Evolutionary conservation across 2,888 invertebrate genomes (phyloP).

Genomic region (Pecten maximus): DNA sequence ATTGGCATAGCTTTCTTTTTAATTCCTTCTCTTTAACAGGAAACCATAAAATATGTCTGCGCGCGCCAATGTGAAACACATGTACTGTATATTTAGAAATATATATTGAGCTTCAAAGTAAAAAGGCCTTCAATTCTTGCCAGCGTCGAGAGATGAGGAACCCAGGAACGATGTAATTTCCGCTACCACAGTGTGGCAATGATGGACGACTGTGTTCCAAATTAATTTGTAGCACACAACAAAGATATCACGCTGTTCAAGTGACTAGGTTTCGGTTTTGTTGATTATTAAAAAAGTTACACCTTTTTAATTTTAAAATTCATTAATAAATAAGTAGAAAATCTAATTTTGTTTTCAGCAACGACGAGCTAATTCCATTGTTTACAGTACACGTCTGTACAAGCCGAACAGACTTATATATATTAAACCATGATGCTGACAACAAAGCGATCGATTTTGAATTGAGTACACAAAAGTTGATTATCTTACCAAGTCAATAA

Average conservation of each 20-base stretch:
- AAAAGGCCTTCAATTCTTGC: neutral
- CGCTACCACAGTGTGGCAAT: neutral
- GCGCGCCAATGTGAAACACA: neutral
- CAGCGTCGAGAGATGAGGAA: neutral
- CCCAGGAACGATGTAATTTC: neutral
- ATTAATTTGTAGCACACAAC: neutral
- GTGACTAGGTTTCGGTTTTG: neutral
- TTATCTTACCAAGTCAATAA: neutral
- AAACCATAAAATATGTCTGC: neutral
- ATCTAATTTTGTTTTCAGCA: neutral
- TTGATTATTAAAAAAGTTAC: neutral
- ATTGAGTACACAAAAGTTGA: neutral
- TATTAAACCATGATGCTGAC: neutral
- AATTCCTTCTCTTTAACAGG: neutral
- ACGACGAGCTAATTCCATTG: neutral
- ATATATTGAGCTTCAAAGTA: constrained; percentile 23
- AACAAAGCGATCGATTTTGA: neutral
- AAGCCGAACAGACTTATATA: no score
- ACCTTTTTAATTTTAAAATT: neutral
- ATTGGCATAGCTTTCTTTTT: constrained; percentile 12
- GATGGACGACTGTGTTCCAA: neutral
- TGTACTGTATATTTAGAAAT: constrained; percentile 20
- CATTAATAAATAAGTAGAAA: neutral
- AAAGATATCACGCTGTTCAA: neutral
- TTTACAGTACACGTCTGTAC: no score